These are phyloP conservation scores for Montipora foliosa DNA, from an alignment of 64 coral and sea anemone genomes.

Conservation along the genomic window DNA sequence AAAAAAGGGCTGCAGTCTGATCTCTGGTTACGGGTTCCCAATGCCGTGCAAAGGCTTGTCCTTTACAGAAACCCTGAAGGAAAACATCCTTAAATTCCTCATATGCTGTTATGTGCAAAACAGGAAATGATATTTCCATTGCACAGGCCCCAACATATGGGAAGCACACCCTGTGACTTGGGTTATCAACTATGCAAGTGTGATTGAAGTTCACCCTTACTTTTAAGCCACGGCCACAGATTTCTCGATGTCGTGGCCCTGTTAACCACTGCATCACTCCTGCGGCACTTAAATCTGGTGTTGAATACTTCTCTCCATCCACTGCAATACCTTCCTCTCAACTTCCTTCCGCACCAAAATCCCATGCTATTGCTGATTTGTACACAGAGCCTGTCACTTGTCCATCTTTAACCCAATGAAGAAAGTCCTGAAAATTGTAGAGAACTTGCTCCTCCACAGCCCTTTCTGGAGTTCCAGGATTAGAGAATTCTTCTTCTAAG, in stretches of 20 bases:
- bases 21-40: too few relatives aligned
- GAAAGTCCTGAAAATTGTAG: conserved; percentile 71
- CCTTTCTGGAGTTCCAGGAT: conserved; percentile 27
- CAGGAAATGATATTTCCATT: conserved; percentile 60
- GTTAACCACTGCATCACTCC: conserved; percentile 73
- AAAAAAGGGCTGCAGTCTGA: too few relatives aligned
- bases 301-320: conserved; percentile 27
- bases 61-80: conserved; percentile 51
- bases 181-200: conserved; percentile 38
- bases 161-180: conserved; percentile 65
- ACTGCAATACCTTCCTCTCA: too few relatives aligned
- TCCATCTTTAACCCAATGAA: conserved; percentile 50
- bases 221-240: conserved; percentile 1
- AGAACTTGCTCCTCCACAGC: conserved; percentile 48
- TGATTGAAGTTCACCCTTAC: conserved; percentile 55
- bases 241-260: conserved; percentile 37
- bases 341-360: conserved; percentile 24
- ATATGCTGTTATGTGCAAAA: conserved; percentile 55
- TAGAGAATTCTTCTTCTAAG: not conserved
- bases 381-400: not conserved
- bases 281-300: conserved; percentile 58
- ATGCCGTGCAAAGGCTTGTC: not conserved
- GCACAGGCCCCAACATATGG: conserved; percentile 66
- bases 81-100: conserved; percentile 64
- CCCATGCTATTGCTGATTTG: conserved; percentile 53